These are phyloP conservation scores for Blastobasis lacticolella DNA, from an alignment of 2,888 invertebrate genomes.

Conservation along the genomic window DNA sequence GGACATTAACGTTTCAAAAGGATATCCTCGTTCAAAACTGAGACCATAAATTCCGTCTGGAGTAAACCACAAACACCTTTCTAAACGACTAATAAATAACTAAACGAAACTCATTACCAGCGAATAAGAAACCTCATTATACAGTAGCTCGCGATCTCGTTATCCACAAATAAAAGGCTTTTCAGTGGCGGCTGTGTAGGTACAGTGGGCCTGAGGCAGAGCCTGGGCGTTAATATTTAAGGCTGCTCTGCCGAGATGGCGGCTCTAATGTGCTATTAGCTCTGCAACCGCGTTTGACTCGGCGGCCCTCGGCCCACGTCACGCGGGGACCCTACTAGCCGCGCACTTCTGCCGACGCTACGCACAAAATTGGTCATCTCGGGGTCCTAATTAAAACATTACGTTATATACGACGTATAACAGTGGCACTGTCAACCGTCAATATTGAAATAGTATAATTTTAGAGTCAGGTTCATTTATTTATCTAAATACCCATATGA, in stretches of 20 bases:
- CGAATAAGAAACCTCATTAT: slow-evolving; percentile 55
- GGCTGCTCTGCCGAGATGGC: slow-evolving; percentile 44
- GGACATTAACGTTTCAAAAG: too few species aligned
- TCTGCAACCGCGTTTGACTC: slow-evolving; percentile 30
- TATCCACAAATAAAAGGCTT: slow-evolving; percentile 58
- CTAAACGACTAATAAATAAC: slow-evolving; percentile 34
- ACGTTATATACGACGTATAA: too few species aligned
- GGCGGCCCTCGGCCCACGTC: background rate
- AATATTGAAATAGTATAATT: too few species aligned
- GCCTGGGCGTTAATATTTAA: slow-evolving; percentile 56
- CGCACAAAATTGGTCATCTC: too few species aligned
- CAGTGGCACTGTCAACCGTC: too few species aligned
- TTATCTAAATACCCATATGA: too few species aligned
- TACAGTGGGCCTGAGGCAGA: slow-evolving; percentile 23
- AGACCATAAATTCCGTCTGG: background rate
- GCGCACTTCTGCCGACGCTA: too few species aligned
- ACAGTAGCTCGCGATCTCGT: slow-evolving; percentile 45
- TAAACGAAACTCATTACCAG: slow-evolving; percentile 47
- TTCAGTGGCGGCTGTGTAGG: slow-evolving; percentile 29
- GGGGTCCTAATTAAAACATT: too few species aligned
- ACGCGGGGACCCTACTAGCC: too few species aligned
- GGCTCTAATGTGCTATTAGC: slow-evolving; percentile 61
- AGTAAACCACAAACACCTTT: slow-evolving; percentile 4
- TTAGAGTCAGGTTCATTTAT: too few species aligned
- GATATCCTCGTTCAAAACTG: background rate